Conservation (phyloP, 2,797 vertebrate species). For the Micropoecilia bifurca region DNA sequence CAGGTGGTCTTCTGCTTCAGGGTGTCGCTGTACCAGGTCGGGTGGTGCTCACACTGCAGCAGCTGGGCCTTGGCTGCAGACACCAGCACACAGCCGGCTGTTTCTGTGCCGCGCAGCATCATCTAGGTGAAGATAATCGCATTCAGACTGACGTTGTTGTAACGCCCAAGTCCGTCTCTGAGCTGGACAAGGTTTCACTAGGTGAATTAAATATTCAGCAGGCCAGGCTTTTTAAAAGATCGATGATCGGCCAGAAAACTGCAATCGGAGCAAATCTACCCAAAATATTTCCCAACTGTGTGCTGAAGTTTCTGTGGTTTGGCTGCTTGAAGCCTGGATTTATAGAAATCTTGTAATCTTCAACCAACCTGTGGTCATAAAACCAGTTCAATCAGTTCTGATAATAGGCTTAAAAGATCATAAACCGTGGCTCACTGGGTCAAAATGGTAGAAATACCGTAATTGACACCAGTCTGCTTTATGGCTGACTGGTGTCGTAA, state of each 20-base stretch:
- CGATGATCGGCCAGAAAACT: too few relatives aligned
- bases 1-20: conserved; percentile 98
- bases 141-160: not conserved
- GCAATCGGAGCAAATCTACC: too few relatives aligned
- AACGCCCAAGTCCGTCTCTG: not conserved
- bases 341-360: not conserved
- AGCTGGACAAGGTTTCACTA: not conserved
- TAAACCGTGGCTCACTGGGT: not conserved
- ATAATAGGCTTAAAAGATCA: not conserved
- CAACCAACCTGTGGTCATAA: not conserved
- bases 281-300: not conserved
- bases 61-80: conserved; percentile 96
- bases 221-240: too few relatives aligned
- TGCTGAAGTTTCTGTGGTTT: not conserved
- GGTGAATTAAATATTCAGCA: too few relatives aligned
- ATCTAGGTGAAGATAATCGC: conserved; percentile 78
- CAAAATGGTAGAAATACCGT: not conserved
- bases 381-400: not conserved
- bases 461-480: not conserved
- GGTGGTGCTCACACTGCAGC: conserved; percentile 95
- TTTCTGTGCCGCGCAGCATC: conserved; percentile 96
- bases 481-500: not conserved
- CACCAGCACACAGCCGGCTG: conserved; percentile 94
- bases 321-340: not conserved
- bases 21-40: conserved; percentile 95